Conservation (phyloP, 1,140 invertebrate species). For the Paralvinella palmiformis region DNA sequence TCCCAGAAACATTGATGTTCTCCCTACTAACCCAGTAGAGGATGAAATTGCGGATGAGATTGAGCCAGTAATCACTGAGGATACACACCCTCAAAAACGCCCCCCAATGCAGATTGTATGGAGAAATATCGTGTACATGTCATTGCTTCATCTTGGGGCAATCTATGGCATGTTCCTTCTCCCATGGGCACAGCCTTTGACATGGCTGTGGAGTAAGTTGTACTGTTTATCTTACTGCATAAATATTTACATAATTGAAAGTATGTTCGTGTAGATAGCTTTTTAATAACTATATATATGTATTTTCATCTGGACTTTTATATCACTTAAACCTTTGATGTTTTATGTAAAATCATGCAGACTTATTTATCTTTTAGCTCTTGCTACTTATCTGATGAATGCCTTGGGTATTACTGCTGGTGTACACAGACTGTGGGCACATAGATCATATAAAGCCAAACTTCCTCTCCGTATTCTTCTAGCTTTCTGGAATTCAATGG, state of each 20-base stretch:
- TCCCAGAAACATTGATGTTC: slow-evolving; percentile 14
- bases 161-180: slow-evolving; percentile 80
- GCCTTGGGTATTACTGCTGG: slow-evolving; percentile 81
- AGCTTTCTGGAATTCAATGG: slow-evolving; percentile 71
- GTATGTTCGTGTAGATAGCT: not conserved
- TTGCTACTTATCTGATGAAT: slow-evolving; percentile 56
- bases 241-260: slow-evolving; percentile 15
- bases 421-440: slow-evolving; percentile 89
- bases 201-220: slow-evolving; percentile 68
- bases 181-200: slow-evolving; percentile 70
- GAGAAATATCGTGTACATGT: slow-evolving; percentile 84
- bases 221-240: not conserved
- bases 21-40: slow-evolving; percentile 1
- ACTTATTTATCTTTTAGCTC: slow-evolving; percentile 29
- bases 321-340: not conserved
- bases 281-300: not conserved
- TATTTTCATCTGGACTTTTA: slow-evolving; percentile 20
- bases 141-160: slow-evolving; percentile 76
- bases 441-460: slow-evolving; percentile 88
- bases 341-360: not conserved
- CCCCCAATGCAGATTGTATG: slow-evolving; percentile 66
- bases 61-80: slow-evolving; percentile 10
- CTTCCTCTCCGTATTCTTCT: slow-evolving; percentile 75
- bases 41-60: not conserved
- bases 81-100: not conserved